A percentile compares a stretch with the other conserved stretches of the same genome.
phyloP scores from a whole-genome alignment of 1,140 invertebrate species.

The Zaprionus capensis region DNA sequence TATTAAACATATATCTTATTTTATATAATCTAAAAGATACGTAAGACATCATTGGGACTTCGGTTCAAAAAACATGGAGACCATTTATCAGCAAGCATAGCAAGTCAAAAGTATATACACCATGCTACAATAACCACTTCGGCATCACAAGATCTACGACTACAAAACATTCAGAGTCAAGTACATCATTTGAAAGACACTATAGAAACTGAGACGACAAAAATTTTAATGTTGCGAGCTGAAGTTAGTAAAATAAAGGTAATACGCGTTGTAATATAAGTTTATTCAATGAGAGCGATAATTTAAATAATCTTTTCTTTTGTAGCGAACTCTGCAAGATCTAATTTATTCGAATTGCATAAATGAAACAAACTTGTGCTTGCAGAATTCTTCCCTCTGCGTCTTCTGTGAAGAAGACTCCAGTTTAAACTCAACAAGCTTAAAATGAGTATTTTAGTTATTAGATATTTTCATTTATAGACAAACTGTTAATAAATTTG shows the following conservation, averaged over 20 bases:
- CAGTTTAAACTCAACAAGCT: not conserved
- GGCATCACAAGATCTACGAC: slow-evolving; percentile 17
- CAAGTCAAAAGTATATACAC: not conserved
- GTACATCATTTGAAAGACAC: slow-evolving; percentile 29
- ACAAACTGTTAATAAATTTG: no score
- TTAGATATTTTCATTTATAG: not conserved
- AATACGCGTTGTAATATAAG: not conserved
- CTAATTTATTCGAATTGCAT: not conserved
- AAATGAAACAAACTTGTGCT: not conserved
- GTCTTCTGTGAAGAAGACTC: not conserved
- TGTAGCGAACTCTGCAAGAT: slow-evolving; percentile 26
- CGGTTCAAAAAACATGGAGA: slow-evolving; percentile 23
- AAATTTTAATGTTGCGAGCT: slow-evolving; percentile 54
- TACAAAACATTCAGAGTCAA: slow-evolving; percentile 34
- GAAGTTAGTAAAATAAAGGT: slow-evolving; percentile 57
- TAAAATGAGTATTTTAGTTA: not conserved
- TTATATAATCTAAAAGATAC: slow-evolving; percentile 28
- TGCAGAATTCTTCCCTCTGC: not conserved
- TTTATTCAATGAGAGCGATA: not conserved
- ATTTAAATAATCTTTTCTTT: not conserved
- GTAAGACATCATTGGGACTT: slow-evolving; percentile 48
- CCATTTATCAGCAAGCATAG: slow-evolving; percentile 6
- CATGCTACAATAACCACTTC: not conserved
- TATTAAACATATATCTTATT: not conserved
- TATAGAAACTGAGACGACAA: slow-evolving; percentile 44